Evolutionary conservation across 2,797 vertebrate genomes (phyloP).

Genomic region (Rhinoraja longicauda): DNA sequence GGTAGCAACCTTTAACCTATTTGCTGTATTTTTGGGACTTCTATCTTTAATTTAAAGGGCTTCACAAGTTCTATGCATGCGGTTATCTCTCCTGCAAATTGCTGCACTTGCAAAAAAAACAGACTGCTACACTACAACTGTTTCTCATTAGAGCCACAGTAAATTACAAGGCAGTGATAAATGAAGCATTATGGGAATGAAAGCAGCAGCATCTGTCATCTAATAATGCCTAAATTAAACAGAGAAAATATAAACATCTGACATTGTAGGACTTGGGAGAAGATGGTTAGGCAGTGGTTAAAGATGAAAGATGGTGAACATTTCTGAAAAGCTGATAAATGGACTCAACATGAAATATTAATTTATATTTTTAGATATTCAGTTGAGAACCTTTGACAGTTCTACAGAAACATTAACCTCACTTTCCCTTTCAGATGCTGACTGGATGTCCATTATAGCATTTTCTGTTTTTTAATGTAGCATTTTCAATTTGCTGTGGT

Average conservation of each 20-base stretch:
- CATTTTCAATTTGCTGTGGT: not conserved
- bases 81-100: not conserved
- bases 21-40: not conserved
- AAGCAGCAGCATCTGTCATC: not conserved
- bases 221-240: not conserved
- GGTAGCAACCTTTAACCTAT: not conserved
- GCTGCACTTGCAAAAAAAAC: not conserved
- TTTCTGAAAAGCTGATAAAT: not conserved
- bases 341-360: not conserved
- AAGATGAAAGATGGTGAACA: not conserved
- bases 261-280: not conserved
- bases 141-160: not conserved
- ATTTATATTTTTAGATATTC: constrained; percentile 10
- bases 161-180: not conserved
- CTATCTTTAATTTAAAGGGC: not conserved
- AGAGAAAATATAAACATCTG: not conserved
- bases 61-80: not conserved
- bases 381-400: not conserved
- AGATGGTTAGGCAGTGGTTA: not conserved
- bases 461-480: not conserved
- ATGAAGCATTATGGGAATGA: not conserved
- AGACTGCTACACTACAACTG: not conserved
- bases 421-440: not conserved
- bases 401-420: not conserved
- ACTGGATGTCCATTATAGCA: not conserved